These are phyloP conservation scores for Drosophila falleni DNA, from an alignment of 2,888 invertebrate genomes.

Conservation along the genomic window DNA sequence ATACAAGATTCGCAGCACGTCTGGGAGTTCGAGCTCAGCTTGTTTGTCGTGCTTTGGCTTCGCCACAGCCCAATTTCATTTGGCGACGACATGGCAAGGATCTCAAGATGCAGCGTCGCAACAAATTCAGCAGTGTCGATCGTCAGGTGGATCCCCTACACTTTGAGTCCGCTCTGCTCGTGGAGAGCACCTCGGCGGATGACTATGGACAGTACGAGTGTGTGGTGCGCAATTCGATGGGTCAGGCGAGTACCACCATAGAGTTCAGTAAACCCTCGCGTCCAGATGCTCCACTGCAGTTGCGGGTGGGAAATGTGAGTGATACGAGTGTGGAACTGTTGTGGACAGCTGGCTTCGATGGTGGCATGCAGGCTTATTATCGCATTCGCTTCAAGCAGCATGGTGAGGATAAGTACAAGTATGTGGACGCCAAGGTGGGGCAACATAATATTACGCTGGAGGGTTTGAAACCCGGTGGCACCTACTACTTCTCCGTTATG, in stretches of 20 bases:
- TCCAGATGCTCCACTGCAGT: conserved; percentile 77
- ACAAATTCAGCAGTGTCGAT: conserved; percentile 80
- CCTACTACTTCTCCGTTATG: conserved; percentile 83
- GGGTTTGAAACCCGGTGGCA: conserved; percentile 79
- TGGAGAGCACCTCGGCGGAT: conserved; percentile 82
- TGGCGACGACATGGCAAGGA: conserved; percentile 84
- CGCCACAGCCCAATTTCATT: conserved; percentile 81
- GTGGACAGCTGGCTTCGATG: conserved; percentile 83
- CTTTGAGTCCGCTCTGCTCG: conserved; percentile 76
- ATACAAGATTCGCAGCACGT: conserved; percentile 81
- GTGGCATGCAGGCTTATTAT: conserved; percentile 83
- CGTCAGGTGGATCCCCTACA: conserved; percentile 77
- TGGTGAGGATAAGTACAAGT: conserved; percentile 83
- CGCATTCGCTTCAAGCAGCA: conserved; percentile 78
- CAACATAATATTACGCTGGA: conserved; percentile 78
- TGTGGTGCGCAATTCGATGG: conserved; percentile 80
- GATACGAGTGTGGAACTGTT: conserved; percentile 77
- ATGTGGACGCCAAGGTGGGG: conserved; percentile 79
- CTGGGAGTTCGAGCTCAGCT: conserved; percentile 80
- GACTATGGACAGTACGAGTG: conserved; percentile 83
- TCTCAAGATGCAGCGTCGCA: conserved; percentile 82
- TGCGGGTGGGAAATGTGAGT: conserved; percentile 79
- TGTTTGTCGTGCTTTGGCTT: conserved; percentile 78
- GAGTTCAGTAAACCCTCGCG: conserved; percentile 82
- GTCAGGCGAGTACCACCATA: conserved; percentile 80